These are phyloP conservation scores for Agrypnia vestita DNA, from an alignment of 1,140 invertebrate species.

Conservation along the genomic window DNA sequence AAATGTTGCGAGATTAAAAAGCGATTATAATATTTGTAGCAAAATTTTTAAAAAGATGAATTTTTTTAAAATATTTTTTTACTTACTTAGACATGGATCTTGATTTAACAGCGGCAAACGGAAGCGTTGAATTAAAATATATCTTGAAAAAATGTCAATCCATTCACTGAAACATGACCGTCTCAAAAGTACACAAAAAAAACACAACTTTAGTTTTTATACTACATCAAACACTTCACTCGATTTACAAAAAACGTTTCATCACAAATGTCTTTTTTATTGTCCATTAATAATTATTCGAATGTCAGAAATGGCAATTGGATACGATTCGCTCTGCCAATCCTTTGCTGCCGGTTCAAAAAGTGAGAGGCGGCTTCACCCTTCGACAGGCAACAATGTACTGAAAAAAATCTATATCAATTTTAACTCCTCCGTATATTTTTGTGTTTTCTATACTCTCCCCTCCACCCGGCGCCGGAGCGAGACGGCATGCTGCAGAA, in stretches of 20 bases:
- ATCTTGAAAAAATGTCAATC: slow-evolving; percentile 6
- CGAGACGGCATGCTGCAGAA: slow-evolving; percentile 42
- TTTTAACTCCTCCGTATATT: slow-evolving; percentile 59
- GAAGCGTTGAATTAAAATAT: not conserved
- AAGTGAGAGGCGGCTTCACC: slow-evolving; percentile 10
- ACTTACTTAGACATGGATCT: slow-evolving; percentile 41
- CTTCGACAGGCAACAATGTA: slow-evolving; percentile 50
- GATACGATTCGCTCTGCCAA: not conserved
- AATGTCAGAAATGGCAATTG: not conserved
- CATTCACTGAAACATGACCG: slow-evolving; percentile 13
- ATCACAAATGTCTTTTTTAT: not conserved
- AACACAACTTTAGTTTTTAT: not conserved
- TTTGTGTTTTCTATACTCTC: slow-evolving; percentile 48
- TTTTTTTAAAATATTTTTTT: not conserved
- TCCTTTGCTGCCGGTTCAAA: slow-evolving; percentile 1
- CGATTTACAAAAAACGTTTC: not conserved
- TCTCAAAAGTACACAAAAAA: slow-evolving; percentile 15
- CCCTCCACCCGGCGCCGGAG: slow-evolving; percentile 31
- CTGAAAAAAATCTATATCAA: slow-evolving; percentile 61
- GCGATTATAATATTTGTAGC: too few relatives aligned
- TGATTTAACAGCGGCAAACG: not conserved
- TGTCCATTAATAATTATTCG: not conserved
- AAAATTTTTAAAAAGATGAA: too few relatives aligned
- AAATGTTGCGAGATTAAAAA: not conserved
- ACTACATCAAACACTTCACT: not conserved